Evolutionary conservation across 2,797 vertebrate species (phyloP), one percentile per base, ranked within the genome.

Genomic region (Rousettus madagascariensis): DNA sequence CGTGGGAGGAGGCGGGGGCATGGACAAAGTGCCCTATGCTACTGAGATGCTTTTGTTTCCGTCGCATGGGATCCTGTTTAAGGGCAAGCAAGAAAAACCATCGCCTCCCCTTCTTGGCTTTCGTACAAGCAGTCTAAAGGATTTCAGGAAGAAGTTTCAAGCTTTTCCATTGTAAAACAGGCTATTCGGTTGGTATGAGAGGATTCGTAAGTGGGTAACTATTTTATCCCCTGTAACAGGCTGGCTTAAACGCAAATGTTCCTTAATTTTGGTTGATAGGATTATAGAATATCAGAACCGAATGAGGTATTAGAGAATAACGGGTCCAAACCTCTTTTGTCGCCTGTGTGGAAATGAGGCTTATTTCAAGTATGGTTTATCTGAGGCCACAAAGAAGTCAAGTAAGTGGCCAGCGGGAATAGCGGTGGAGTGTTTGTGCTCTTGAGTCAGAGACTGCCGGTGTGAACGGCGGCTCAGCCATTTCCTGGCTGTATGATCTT

Each of bases 251-350:
- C 95, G 63, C 72, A 94, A 95, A 91, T 68, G n/a, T 69, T 95
- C 38, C 49, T 97, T 96, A 94, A 94, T 95, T 96, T 85, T 17
- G 46, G 83, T 75, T 91, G 94, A 86, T 88, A 71, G 68, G 57
- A 43, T 90, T 94, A 43, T 43, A 85, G 33, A 83, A 69, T 83
- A 87, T 88, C 85, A 83, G 53, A 82, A 79, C 63, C 66, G 33
- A 65, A 74, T 91, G 69, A 87, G 72, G 75, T n/a, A 77, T 66
- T 63, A 83, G 68, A 59, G 82, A 72, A 94, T 33, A 86, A 74
- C 63, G 92, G n/a, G 24, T 66, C 68, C 63, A 57, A 95, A 63
- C 53, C 53, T 89, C n/a, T 61, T 77, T n/a, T 19, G 30, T 57
- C 57, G 53, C 33, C 68, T 36, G 41, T 63, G 77, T 75, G 71